These are phyloP conservation scores for Apaloderma vittatum DNA, from an alignment of 2,113 vertebrate species.

Conservation along the genomic window DNA sequence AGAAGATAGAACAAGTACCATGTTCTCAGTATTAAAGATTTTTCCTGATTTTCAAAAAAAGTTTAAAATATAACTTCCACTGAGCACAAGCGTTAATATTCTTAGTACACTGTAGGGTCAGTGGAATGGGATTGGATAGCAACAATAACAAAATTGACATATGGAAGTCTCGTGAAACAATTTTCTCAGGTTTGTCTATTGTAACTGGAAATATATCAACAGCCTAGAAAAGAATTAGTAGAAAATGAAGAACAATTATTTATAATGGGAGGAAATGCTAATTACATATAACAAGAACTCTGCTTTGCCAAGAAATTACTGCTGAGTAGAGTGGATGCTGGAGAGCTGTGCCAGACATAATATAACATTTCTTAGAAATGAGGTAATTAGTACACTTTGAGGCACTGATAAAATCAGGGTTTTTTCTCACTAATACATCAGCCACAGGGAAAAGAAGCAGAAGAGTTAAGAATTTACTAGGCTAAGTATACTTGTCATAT, in stretches of 20 bases:
- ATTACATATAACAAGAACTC: neutral
- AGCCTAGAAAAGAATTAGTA: constrained; percentile 21
- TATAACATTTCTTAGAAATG: constrained; percentile 44
- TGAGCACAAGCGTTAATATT: neutral
- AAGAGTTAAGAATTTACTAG: constrained; percentile 26
- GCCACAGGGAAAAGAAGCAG: neutral
- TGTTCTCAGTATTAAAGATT: neutral
- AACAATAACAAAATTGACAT: neutral
- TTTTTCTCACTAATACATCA: neutral
- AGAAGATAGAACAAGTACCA: neutral
- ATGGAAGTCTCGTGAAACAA: neutral
- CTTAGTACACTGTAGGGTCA: neutral
- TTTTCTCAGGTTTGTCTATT: neutral
- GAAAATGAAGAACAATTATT: constrained; percentile 45
- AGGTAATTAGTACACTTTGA: constrained; percentile 26
- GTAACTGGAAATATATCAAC: neutral
- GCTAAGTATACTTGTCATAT: neutral
- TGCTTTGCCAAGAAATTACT: constrained; percentile 18
- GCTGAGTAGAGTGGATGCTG: neutral
- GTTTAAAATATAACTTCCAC: neutral
- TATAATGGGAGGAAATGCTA: constrained; percentile 54
- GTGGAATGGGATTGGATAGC: neutral
- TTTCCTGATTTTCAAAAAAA: neutral
- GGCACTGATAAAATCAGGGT: constrained; percentile 15
- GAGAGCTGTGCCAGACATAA: constrained; percentile 6